A percentile compares a stretch with the other conserved stretches of the same genome.
Conservation (phyloP, 2,113 vertebrate species). For the Nothobranchius kuhntae region DNA sequence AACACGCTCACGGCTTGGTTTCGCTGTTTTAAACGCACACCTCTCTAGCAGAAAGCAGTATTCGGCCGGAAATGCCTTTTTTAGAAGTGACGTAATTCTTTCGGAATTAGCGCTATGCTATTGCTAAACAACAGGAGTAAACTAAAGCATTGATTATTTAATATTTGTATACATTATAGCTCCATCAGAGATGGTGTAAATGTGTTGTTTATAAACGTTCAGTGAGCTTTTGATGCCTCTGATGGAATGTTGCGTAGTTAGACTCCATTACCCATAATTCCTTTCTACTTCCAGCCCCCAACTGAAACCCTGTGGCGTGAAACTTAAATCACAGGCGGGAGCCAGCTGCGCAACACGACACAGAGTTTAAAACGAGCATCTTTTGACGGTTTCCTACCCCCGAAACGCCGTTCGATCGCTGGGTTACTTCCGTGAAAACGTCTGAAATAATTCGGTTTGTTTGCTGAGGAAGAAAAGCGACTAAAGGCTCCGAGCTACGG, state of each 20-base stretch:
- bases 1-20: background rate
- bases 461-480: background rate
- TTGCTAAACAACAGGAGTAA: background rate
- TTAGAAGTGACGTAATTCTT: constrained; percentile 44
- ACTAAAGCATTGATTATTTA: background rate
- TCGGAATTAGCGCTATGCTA: constrained; percentile 46
- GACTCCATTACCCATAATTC: constrained; percentile 65
- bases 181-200: too few species aligned
- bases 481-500: background rate
- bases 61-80: background rate
- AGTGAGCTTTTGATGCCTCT: background rate
- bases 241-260: background rate
- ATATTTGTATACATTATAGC: background rate
- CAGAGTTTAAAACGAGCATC: rapidly evolving
- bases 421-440: rapidly evolving
- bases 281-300: constrained; percentile 16
- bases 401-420: background rate
- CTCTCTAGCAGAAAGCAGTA: background rate
- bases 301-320: constrained; percentile 19
- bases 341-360: background rate
- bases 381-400: background rate
- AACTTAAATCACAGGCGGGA: constrained; percentile 76
- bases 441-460: background rate
- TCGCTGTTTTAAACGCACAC: background rate
- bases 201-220: too few species aligned